Base-by-base conservation (phyloP, 2,888 invertebrate species). In the Lypha dubia region DNA sequence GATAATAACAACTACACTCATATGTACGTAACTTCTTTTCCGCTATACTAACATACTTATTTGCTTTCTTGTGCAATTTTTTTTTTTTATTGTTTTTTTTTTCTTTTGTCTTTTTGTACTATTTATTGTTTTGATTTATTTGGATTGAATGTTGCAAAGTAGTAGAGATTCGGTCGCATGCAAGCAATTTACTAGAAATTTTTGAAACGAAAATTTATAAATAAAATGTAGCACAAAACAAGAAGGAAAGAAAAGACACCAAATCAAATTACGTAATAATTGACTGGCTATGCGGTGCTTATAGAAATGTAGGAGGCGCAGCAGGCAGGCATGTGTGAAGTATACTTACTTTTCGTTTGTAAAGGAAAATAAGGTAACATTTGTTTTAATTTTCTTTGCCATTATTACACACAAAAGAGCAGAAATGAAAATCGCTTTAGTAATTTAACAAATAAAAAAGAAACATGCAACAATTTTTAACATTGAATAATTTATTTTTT, bases 141-240 rank as follows among this genome's bases (percentile, higher is more conserved):
- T 67, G 24, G 60, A 56, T 58, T 49, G 62, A 70, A 24, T 82
- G 46, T 56, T 63, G 56, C 65, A 73, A 56, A 79, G 71, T 56
- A 67, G 79, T 68, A 73, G 65, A 79, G 79, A 73, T 38, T 73
- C 65, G 73, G 79, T 79, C 79, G 79, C 79, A 73, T 79, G 81
- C 81, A 82, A 76, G 63, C 81, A 82, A 82, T 82, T 82, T 82
- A 82, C 81, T 82, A 82, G 75, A 82, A 82, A 82, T 58, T 71
- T 75, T 81, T 62, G 20, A 73, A 79, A 67, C 22, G 73, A 79
- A 79, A 73, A 76, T 82, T 82, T 82, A 82, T 65, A 82, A 82
- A 82, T 82, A 82, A 82, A 76, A 82, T 82, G 81, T 82, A 82
- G 81, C 81, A 71, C 81, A 82, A 76, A 76, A 81, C 74, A 81